Percentiles rank a stretch among this genome's conserved stretches.
phyloP scores from a whole-genome alignment of 2,113 vertebrate genomes.

The Planiliza haematocheilus region DNA sequence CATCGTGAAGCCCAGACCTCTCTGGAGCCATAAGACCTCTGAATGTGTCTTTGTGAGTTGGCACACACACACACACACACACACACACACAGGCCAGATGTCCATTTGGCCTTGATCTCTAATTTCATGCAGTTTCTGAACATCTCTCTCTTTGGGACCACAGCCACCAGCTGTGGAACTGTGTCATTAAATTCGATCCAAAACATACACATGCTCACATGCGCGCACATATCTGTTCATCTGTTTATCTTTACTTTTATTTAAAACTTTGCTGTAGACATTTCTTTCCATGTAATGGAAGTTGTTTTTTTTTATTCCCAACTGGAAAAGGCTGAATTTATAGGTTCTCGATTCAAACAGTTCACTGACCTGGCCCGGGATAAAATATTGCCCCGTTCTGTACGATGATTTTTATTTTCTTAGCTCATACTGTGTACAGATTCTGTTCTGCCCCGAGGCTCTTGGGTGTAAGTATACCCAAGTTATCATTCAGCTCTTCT shows the following conservation, averaged over 20 bases:
- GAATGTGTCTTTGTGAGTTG: constrained; percentile 70
- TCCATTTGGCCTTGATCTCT: constrained; percentile 55
- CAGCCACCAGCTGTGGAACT: constrained; percentile 34
- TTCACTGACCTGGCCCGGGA: not conserved
- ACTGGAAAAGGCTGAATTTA: not conserved
- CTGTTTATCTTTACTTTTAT: constrained; percentile 39
- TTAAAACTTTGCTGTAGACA: constrained; percentile 18
- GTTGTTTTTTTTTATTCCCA: constrained; percentile 6
- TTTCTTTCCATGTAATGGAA: constrained; percentile 15
- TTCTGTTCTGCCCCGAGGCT: not conserved
- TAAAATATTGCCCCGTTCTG: not conserved
- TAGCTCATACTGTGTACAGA: not conserved
- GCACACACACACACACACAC: constrained; percentile 12
- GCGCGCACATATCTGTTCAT: constrained; percentile 22
- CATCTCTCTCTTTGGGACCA: constrained; percentile 46
- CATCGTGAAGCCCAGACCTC: constrained; percentile 58
- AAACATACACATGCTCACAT: constrained; percentile 26
- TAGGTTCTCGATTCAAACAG: not conserved
- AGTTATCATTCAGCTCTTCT: constrained; percentile 30
- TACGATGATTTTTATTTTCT: not conserved
- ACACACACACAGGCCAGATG: constrained; percentile 27
- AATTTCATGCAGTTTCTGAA: constrained; percentile 55
- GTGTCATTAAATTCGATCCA: constrained; percentile 22
- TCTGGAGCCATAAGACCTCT: constrained; percentile 45
- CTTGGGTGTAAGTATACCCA: not conserved